Conservation (phyloP, 2,113 vertebrate genomes). For the Morone saxatilis region DNA sequence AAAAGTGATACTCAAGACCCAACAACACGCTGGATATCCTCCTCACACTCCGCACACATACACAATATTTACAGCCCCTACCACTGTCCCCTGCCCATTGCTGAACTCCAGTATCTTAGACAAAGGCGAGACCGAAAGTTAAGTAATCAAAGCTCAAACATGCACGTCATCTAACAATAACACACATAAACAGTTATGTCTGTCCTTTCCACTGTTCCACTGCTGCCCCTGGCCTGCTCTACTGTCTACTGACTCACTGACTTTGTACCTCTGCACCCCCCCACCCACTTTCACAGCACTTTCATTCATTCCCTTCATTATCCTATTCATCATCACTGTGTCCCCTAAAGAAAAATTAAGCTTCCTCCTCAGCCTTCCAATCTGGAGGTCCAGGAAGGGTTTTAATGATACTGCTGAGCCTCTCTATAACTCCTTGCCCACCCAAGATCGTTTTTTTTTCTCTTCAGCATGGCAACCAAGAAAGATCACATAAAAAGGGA, state of each 20-base stretch:
- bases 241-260: conserved; percentile 31
- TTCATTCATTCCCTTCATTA: background rate
- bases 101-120: conserved; percentile 7
- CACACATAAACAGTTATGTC: conserved; percentile 62
- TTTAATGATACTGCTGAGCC: background rate
- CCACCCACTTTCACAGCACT: background rate
- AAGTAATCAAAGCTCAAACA: conserved; percentile 44
- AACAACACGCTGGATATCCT: background rate
- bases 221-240: conserved; percentile 13
- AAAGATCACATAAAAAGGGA: conserved; percentile 23
- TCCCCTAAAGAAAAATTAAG: conserved; percentile 2
- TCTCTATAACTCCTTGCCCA: conserved; percentile 19
- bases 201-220: conserved; percentile 30
- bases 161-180: conserved; percentile 49
- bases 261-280: background rate
- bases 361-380: background rate
- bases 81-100: background rate
- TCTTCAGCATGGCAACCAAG: conserved; percentile 14
- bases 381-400: conserved; percentile 13
- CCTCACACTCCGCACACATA: background rate
- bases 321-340: background rate
- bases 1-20: background rate
- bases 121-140: conserved; percentile 30
- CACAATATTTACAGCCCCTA: conserved; percentile 7
- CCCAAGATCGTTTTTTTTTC: background rate